phyloP scores from a whole-genome alignment of 2,888 invertebrate species.

The Rugalucina vietnamica region DNA sequence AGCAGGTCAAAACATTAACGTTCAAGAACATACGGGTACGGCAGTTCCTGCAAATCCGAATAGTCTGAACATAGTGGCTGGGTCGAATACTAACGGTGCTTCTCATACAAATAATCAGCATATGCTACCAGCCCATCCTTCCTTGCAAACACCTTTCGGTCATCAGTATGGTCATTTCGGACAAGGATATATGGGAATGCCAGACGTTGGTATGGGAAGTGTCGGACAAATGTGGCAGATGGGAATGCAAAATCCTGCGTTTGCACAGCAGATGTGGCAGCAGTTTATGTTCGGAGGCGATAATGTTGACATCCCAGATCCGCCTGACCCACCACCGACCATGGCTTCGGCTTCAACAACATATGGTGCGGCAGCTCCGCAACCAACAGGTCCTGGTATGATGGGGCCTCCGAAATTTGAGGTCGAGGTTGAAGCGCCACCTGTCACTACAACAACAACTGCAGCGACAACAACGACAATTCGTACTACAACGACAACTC shows the following conservation, averaged over 20 bases:
- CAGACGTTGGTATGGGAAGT: neutral
- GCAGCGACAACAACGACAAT: neutral
- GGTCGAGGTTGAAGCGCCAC: neutral
- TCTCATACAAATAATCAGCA: too few species aligned
- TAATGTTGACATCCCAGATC: neutral
- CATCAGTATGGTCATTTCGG: too few species aligned
- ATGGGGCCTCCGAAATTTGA: neutral
- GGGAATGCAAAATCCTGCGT: neutral
- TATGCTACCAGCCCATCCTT: too few species aligned
- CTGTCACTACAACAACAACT: neutral
- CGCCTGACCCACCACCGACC: neutral
- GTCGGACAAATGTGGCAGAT: neutral
- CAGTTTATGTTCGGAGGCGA: neutral
- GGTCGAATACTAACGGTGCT: too few species aligned
- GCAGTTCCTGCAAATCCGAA: too few species aligned
- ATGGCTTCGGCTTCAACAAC: neutral
- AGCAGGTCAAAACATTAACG: too few species aligned
- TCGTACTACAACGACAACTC: neutral
- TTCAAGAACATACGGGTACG: too few species aligned
- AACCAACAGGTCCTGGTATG: too few species aligned
- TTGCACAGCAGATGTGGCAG: neutral
- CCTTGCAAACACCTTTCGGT: too few species aligned
- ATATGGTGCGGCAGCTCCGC: too few species aligned
- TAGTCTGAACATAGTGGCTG: too few species aligned
- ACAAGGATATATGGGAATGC: too few species aligned